phyloP scores from a whole-genome alignment of 1,140 invertebrate genomes.

The Nomia melanderi region DNA sequence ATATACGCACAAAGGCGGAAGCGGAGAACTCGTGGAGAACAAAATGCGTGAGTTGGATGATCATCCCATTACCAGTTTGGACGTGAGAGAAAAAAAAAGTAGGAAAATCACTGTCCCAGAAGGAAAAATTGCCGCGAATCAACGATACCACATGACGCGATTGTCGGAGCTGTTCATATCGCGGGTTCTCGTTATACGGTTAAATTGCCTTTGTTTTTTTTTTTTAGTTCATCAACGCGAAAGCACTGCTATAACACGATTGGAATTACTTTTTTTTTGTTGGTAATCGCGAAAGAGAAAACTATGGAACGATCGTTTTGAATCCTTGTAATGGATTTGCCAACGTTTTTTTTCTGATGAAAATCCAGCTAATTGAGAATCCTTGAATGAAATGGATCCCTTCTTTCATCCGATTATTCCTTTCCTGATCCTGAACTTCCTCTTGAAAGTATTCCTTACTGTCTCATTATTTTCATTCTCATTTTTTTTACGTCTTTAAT shows the following conservation, averaged over 20 bases:
- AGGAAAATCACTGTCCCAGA: conserved; percentile 23
- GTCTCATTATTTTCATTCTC: conserved; percentile 63
- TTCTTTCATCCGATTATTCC: conserved; percentile 60
- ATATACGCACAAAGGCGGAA: neutral
- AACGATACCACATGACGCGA: conserved; percentile 49
- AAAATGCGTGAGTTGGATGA: conserved; percentile 50
- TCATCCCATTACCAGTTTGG: conserved; percentile 62
- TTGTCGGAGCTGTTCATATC: conserved; percentile 28
- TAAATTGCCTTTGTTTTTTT: conserved; percentile 24
- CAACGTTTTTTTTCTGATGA: conserved; percentile 73
- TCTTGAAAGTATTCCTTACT: conserved; percentile 69
- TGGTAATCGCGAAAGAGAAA: conserved; percentile 48
- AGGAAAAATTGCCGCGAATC: conserved; percentile 21
- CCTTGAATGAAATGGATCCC: conserved; percentile 67
- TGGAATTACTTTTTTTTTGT: conserved; percentile 26
- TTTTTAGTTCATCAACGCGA: conserved; percentile 35
- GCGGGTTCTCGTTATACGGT: conserved; percentile 21
- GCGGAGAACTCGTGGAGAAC: conserved; percentile 33
- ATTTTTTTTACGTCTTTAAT: conserved; percentile 65
- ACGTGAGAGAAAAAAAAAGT: conserved; percentile 40
- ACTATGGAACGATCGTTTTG: conserved; percentile 46
- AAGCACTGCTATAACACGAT: conserved; percentile 51
- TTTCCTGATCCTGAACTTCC: conserved; percentile 71
- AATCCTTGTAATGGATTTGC: conserved; percentile 71
- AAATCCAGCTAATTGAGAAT: conserved; percentile 71